Percentiles rank a stretch among this genome's conserved stretches.
Evolutionary conservation across 1,140 invertebrate species (phyloP).

Genomic region (Hyphantria cunea): DNA sequence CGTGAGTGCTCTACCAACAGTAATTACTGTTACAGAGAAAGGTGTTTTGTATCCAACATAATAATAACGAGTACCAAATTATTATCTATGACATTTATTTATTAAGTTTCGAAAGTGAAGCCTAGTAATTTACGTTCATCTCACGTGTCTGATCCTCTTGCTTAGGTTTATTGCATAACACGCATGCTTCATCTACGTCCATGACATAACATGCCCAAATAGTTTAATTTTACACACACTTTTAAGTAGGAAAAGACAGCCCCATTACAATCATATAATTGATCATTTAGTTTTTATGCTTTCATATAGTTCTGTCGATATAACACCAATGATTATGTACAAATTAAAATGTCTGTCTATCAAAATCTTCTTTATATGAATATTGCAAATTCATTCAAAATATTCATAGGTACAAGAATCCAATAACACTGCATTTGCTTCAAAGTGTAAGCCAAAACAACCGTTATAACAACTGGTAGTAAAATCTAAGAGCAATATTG

Average conservation of each 20-base stretch:
- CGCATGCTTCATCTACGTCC: conserved; percentile 21
- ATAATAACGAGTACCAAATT: conserved; percentile 61
- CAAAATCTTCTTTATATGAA: neutral
- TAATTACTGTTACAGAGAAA: conserved; percentile 61
- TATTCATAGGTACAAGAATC: neutral
- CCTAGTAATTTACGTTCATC: conserved; percentile 52
- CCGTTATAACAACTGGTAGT: conserved; percentile 31
- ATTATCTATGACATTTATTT: conserved; percentile 64
- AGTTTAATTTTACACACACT: too few relatives aligned
- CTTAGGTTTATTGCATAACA: conserved; percentile 40
- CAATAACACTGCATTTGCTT: neutral
- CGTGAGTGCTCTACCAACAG: conserved; percentile 47
- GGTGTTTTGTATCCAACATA: conserved; percentile 54
- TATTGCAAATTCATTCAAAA: neutral
- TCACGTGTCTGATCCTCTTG: conserved; percentile 53
- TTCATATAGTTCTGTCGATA: too few relatives aligned
- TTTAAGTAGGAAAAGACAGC: too few relatives aligned
- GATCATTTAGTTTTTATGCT: too few relatives aligned
- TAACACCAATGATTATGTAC: too few relatives aligned
- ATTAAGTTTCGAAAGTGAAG: conserved; percentile 63
- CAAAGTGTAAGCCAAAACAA: conserved; percentile 19
- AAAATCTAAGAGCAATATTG: conserved; percentile 57
- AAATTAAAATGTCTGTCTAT: conserved; percentile 1
- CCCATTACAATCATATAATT: too few relatives aligned
- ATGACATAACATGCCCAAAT: too few relatives aligned